These are phyloP conservation scores for Emydoidea blandingii DNA, from an alignment of 2,797 vertebrate genomes.

Conservation along the genomic window DNA sequence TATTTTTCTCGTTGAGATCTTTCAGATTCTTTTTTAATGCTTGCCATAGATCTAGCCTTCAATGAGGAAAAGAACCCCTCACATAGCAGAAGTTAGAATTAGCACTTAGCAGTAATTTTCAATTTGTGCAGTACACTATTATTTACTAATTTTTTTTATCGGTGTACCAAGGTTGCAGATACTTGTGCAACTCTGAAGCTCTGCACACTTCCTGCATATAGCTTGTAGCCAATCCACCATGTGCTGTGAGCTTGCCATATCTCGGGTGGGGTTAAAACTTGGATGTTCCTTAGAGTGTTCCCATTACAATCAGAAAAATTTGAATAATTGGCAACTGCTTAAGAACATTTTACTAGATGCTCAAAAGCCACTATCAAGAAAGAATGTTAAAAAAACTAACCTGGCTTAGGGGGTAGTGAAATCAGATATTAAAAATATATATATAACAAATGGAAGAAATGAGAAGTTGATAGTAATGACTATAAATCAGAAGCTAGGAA, in stretches of 20 bases:
- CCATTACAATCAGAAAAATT: not conserved
- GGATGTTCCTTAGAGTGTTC: not conserved
- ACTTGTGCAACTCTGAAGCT: slow-evolving; percentile 1
- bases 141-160: slow-evolving; percentile 24
- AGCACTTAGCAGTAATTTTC: slow-evolving; percentile 64
- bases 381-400: not conserved
- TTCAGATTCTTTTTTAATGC: slow-evolving; percentile 23
- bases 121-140: slow-evolving; percentile 44
- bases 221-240: not conserved
- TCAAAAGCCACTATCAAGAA: not conserved
- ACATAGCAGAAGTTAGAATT: slow-evolving; percentile 51
- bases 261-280: not conserved
- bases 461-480: not conserved
- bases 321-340: not conserved
- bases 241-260: not conserved
- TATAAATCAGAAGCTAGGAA: not conserved
- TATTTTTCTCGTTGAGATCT: slow-evolving; percentile 23
- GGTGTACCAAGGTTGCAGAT: not conserved
- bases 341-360: not conserved
- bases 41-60: slow-evolving; percentile 69
- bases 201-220: not conserved
- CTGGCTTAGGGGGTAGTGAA: not conserved
- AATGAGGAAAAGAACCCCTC: slow-evolving; percentile 48
- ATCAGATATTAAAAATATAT: not conserved
- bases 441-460: not conserved